Percentiles rank a stretch among this genome's conserved stretches.
phyloP scores from a whole-genome alignment of 2,113 vertebrate genomes.

The human region DNA sequence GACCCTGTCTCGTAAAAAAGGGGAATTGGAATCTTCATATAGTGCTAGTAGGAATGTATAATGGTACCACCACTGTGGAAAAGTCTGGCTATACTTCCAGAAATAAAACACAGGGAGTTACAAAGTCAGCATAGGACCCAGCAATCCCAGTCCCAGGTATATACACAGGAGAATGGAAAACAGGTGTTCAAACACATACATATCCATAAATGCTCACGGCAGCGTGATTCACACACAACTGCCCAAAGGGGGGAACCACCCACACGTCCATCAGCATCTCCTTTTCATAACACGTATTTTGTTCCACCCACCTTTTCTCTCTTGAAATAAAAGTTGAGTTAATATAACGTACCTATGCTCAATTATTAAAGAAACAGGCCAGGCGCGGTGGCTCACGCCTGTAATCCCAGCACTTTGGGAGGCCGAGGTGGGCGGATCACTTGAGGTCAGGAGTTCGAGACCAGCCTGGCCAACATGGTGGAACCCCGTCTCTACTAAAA shows the following conservation, averaged over 20 bases:
- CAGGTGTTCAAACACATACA: not conserved
- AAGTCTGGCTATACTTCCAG: not conserved
- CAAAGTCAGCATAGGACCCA: not conserved
- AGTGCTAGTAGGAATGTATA: not conserved
- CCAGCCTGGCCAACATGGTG: not conserved
- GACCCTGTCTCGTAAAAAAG: no score
- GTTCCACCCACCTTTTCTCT: not conserved
- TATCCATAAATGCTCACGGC: not conserved
- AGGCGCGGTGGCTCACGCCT: not conserved
- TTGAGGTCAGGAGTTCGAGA: not conserved
- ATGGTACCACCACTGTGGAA: fast-evolving
- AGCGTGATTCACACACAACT: not conserved
- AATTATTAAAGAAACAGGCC: not conserved
- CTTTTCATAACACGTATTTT: not conserved
- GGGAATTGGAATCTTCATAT: no score
- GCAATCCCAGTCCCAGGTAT: not conserved
- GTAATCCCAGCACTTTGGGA: not conserved
- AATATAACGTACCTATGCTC: not conserved
- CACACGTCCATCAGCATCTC: not conserved
- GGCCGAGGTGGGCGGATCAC: not conserved
- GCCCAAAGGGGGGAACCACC: not conserved
- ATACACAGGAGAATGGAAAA: not conserved
- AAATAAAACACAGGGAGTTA: not conserved
- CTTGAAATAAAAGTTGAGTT: not conserved
- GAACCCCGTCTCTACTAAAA: not conserved